Percentiles rank a stretch among this genome's conserved stretches.
These are phyloP conservation scores for Verasper variegatus DNA, from an alignment of 2,113 vertebrate genomes.

Conservation along the genomic window DNA sequence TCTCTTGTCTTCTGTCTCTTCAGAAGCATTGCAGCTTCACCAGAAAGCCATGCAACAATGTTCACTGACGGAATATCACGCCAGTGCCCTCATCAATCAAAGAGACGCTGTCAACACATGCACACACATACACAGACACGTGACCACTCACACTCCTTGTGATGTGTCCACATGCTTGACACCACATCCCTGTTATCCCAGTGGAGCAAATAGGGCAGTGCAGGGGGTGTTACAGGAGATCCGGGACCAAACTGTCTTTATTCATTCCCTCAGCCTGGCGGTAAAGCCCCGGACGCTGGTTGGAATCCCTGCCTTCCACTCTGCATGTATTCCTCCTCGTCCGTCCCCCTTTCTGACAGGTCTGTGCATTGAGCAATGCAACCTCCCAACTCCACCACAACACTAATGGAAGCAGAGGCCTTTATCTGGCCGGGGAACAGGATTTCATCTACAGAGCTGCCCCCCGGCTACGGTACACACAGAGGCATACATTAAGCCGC, in stretches of 20 bases:
- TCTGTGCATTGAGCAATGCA: constrained; percentile 25
- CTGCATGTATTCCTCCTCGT: constrained; percentile 21
- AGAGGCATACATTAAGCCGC: constrained; percentile 48
- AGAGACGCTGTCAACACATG: not conserved
- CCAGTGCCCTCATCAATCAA: constrained; percentile 35
- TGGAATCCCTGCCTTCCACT: constrained; percentile 25
- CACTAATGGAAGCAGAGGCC: constrained; percentile 56
- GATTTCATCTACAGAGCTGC: constrained; percentile 61
- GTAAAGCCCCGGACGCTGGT: constrained; percentile 11
- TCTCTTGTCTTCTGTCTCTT: constrained; percentile 28
- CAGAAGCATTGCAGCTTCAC: constrained; percentile 43
- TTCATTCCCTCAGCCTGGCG: constrained; percentile 28
- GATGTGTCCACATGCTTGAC: constrained; percentile 39
- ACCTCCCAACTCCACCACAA: constrained; percentile 46
- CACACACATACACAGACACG: not conserved
- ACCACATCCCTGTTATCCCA: constrained; percentile 26
- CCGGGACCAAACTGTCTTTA: constrained; percentile 34
- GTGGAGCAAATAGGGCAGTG: not conserved
- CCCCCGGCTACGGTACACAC: constrained; percentile 42
- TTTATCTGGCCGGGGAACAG: constrained; percentile 58
- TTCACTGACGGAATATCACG: constrained; percentile 54
- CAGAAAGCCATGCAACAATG: constrained; percentile 34
- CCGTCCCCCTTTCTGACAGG: constrained; percentile 9
- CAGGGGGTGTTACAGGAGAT: constrained; percentile 29
- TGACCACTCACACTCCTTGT: not conserved